phyloP scores from a whole-genome alignment of 2,888 invertebrate genomes.

The Tetranychus piercei region DNA sequence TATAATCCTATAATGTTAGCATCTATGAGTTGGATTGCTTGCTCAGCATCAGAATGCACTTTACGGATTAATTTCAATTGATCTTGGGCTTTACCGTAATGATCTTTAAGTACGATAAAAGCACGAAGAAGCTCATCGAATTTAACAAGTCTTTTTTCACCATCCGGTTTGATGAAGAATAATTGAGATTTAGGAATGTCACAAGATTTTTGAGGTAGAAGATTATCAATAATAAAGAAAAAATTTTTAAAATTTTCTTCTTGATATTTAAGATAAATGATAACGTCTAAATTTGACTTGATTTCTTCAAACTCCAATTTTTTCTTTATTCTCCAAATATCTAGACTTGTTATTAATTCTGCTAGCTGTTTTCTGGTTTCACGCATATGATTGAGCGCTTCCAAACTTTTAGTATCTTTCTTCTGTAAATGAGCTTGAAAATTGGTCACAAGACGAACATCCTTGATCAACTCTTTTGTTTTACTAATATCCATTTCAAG shows the following conservation, averaged over 20 bases:
- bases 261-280: slow-evolving; percentile 2
- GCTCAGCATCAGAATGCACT: background rate
- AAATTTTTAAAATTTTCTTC: background rate
- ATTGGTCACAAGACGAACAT: background rate
- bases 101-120: background rate
- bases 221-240: background rate
- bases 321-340: background rate
- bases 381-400: background rate
- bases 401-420: background rate
- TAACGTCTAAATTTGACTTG: background rate
- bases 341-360: background rate
- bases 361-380: background rate
- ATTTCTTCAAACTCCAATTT: background rate
- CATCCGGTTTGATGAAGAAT: background rate
- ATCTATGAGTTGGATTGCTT: background rate
- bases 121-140: background rate
- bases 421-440: background rate
- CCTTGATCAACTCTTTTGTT: background rate
- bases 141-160: background rate
- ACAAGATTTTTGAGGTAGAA: background rate
- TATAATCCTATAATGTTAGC: slow-evolving; percentile 1
- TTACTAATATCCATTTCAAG: background rate
- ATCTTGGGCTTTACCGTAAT: background rate
- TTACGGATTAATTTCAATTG: background rate
- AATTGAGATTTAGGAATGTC: background rate